phyloP scores from a whole-genome alignment of 1,140 invertebrate genomes.

The Anastatus disparis region DNA sequence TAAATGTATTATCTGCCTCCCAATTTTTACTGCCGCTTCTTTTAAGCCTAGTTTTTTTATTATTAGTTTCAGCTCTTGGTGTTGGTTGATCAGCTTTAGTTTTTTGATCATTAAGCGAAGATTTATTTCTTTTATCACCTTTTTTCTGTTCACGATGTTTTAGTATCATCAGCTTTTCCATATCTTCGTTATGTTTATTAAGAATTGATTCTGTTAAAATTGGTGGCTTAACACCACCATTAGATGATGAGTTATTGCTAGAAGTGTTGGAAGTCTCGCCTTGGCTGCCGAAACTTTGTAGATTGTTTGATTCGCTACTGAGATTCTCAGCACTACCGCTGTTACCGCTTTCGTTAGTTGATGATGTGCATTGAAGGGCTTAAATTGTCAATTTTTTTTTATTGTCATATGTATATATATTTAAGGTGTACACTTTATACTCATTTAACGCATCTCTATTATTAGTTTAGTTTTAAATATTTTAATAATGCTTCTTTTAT shows the following conservation, averaged over 20 bases:
- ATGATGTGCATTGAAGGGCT: slow-evolving; percentile 64
- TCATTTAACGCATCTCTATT: too few relatives aligned
- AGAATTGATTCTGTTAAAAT: slow-evolving; percentile 75
- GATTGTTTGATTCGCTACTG: slow-evolving; percentile 67
- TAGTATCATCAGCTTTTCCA: slow-evolving; percentile 81
- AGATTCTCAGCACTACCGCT: slow-evolving; percentile 71
- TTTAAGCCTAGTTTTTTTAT: slow-evolving; percentile 48
- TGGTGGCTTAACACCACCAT: slow-evolving; percentile 54
- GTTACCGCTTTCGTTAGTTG: slow-evolving; percentile 65
- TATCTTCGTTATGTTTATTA: slow-evolving; percentile 78
- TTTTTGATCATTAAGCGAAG: slow-evolving; percentile 43
- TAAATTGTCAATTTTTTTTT: too few relatives aligned
- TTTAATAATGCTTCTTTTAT: too few relatives aligned
- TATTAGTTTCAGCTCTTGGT: background rate
- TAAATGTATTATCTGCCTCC: slow-evolving; percentile 49
- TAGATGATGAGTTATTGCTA: slow-evolving; percentile 40
- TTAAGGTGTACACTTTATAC: too few relatives aligned
- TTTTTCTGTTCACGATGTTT: slow-evolving; percentile 74
- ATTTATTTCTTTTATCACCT: slow-evolving; percentile 62
- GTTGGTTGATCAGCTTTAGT: slow-evolving; percentile 47
- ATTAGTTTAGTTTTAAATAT: too few relatives aligned
- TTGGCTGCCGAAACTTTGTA: slow-evolving; percentile 54
- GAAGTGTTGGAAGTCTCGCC: slow-evolving; percentile 47
- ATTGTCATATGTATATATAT: too few relatives aligned
- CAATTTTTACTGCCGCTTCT: slow-evolving; percentile 50